A percentile compares a stretch with the other conserved stretches of the same genome.
phyloP scores from a whole-genome alignment of 2,113 vertebrate genomes.

The Spea multiplicata region DNA sequence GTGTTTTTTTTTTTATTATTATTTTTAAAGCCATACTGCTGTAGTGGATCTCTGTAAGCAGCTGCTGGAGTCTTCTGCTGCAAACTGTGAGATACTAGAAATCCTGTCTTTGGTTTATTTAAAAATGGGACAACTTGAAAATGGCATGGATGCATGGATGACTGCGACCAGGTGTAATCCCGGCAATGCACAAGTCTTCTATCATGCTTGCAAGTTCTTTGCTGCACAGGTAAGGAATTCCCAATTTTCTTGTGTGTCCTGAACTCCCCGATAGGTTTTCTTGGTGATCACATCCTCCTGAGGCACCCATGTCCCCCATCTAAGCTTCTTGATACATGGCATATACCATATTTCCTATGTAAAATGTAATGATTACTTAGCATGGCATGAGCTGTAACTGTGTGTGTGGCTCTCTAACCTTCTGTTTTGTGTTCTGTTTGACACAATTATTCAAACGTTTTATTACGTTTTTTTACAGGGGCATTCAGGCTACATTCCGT shows the following conservation, averaged over 20 bases:
- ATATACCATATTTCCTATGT: no score
- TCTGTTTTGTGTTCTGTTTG: no score
- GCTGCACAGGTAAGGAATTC: slow-evolving; percentile 75
- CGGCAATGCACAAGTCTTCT: slow-evolving; percentile 81
- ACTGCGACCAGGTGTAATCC: slow-evolving; percentile 75
- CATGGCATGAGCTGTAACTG: no score
- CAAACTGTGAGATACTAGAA: slow-evolving; percentile 77
- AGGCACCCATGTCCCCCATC: no score
- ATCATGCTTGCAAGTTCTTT: slow-evolving; percentile 81
- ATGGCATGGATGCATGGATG: slow-evolving; percentile 75
- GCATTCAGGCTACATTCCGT: slow-evolving; percentile 65
- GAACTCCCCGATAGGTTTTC: no score
- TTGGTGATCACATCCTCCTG: no score
- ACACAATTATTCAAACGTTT: no score
- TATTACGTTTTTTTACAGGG: slow-evolving; percentile 67
- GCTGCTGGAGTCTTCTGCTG: slow-evolving; percentile 71
- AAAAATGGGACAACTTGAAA: slow-evolving; percentile 59
- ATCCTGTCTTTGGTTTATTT: slow-evolving; percentile 74
- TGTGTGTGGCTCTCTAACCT: no score
- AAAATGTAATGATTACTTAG: no score
- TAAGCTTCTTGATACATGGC: no score
- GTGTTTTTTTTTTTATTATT: not conserved
- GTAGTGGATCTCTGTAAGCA: slow-evolving; percentile 73
- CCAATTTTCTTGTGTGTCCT: no score
- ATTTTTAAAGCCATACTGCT: slow-evolving; percentile 71